phyloP scores from a whole-genome alignment of 2,888 invertebrate genomes.

The Pterostichus niger region DNA sequence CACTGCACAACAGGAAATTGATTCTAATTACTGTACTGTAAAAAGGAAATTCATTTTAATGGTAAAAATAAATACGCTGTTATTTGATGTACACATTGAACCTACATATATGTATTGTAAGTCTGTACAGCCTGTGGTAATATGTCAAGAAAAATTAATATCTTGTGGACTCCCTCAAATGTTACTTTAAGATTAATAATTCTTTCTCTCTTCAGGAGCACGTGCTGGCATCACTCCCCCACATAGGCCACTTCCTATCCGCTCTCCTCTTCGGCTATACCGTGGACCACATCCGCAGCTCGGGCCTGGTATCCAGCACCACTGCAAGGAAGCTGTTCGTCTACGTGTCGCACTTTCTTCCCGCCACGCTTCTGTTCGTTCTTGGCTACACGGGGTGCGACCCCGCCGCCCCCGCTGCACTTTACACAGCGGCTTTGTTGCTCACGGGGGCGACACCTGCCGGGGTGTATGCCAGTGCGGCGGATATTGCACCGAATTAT shows the following conservation, averaged over 20 bases:
- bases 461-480: slow-evolving; percentile 80
- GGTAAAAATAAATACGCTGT: no score
- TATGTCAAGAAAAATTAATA: no score
- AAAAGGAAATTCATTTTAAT: no score
- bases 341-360: slow-evolving; percentile 80
- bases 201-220: slow-evolving; percentile 76
- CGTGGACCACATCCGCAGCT: slow-evolving; percentile 79
- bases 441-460: slow-evolving; percentile 81
- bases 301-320: slow-evolving; percentile 79
- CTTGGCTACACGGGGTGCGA: slow-evolving; percentile 82
- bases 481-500: slow-evolving; percentile 81
- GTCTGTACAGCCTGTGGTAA: no score
- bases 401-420: slow-evolving; percentile 79
- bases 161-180: no score
- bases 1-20: no score
- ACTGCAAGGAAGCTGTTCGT: slow-evolving; percentile 80
- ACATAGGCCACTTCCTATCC: slow-evolving; percentile 80
- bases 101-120: no score
- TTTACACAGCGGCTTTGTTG: slow-evolving; percentile 80
- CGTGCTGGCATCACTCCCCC: slow-evolving; percentile 79
- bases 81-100: no score
- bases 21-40: no score
- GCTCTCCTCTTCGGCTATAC: slow-evolving; percentile 80
- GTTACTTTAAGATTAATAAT: no score
- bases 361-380: slow-evolving; percentile 81